These are phyloP conservation scores for Acrobasis suavella DNA, from an alignment of 2,888 invertebrate species.

Conservation along the genomic window DNA sequence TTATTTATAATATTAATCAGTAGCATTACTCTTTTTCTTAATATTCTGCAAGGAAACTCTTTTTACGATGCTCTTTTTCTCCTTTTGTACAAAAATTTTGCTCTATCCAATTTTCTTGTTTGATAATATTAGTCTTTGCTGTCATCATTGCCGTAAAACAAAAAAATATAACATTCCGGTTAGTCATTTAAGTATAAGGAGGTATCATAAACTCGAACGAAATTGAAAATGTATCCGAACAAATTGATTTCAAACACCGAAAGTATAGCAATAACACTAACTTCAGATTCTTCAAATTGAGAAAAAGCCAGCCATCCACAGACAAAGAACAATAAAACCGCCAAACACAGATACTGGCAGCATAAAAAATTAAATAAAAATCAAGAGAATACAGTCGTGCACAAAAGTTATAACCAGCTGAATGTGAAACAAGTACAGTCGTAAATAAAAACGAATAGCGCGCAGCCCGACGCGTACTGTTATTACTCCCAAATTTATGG, in stretches of 20 bases:
- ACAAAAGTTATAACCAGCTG: conserved; percentile 73
- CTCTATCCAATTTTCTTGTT: too few species aligned
- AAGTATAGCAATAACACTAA: conserved; percentile 29
- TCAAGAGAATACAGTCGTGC: conserved; percentile 67
- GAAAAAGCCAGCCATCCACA: conserved; percentile 46
- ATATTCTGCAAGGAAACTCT: too few species aligned
- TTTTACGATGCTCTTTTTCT: too few species aligned
- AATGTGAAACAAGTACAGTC: conserved; percentile 78
- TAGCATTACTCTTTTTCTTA: too few species aligned
- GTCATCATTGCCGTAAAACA: background rate
- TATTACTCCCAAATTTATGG: conserved; percentile 72
- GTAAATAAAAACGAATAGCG: conserved; percentile 79
- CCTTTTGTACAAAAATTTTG: too few species aligned
- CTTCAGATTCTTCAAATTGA: conserved; percentile 31
- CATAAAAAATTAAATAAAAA: conserved; percentile 69
- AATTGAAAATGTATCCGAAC: conserved; percentile 4
- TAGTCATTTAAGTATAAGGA: background rate
- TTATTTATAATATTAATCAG: too few species aligned
- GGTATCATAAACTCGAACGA: background rate
- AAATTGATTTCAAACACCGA: conserved; percentile 12
- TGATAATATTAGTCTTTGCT: too few species aligned
- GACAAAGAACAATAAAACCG: conserved; percentile 70
- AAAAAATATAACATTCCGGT: background rate
- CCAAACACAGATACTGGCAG: conserved; percentile 54
- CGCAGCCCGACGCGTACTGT: conserved; percentile 68